phyloP scores from a whole-genome alignment of 2,888 invertebrate genomes.

The Sinelater perroti region DNA sequence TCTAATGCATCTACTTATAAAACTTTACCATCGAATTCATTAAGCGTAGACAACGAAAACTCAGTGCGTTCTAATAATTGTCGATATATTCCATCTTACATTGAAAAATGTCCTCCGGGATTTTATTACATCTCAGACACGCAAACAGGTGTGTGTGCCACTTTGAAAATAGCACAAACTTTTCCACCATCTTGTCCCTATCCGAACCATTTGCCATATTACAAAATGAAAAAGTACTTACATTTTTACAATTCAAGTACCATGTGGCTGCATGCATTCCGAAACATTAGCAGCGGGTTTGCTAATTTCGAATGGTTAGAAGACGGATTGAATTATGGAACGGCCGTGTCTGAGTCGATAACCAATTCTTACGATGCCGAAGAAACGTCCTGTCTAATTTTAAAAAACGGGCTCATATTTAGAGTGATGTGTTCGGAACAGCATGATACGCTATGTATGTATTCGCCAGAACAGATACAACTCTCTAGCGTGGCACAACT shows the following conservation, averaged over 20 bases:
- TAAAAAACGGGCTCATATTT: background rate
- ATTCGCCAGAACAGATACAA: conserved; percentile 13
- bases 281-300: conserved; percentile 3
- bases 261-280: conserved; percentile 25
- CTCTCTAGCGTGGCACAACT: background rate
- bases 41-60: background rate
- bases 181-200: conserved; percentile 13
- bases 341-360: background rate
- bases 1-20: conserved; percentile 17
- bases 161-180: background rate
- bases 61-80: background rate
- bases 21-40: too few relatives aligned
- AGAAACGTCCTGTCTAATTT: conserved; percentile 10
- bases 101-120: too few relatives aligned
- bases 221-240: background rate
- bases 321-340: conserved; percentile 15
- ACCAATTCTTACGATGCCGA: background rate
- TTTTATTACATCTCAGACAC: too few relatives aligned
- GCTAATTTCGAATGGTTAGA: conserved; percentile 21
- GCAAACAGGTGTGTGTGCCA: too few relatives aligned
- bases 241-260: background rate
- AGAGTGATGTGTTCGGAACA: conserved; percentile 4
- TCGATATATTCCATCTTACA: background rate
- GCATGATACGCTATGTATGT: conserved; percentile 16
- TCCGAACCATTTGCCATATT: conserved; percentile 4